Evolutionary conservation across 2,888 invertebrate species (phyloP).

Genomic region (Eristalinus sepulchralis): DNA sequence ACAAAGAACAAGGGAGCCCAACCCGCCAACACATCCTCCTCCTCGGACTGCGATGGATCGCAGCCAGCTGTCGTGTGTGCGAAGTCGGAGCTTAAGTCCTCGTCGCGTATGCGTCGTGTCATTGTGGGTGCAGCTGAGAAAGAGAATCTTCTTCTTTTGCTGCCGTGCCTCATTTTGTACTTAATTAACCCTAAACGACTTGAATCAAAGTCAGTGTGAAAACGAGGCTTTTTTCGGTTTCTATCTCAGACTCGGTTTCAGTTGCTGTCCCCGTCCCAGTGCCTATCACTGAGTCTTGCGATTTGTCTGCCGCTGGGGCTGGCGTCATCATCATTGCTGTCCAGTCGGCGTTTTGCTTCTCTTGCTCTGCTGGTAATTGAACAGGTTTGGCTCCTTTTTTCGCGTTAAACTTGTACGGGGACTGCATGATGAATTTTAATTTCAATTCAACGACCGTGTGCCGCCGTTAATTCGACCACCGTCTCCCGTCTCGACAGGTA

Average conservation of each 20-base stretch:
- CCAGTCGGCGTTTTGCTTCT: neutral
- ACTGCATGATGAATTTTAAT: constrained; percentile 62
- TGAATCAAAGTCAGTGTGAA: constrained; percentile 43
- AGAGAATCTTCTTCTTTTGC: constrained; percentile 34
- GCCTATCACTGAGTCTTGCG: neutral
- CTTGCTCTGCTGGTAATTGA: constrained; percentile 39
- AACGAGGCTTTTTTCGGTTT: constrained; percentile 6
- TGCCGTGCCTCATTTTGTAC: neutral
- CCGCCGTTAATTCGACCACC: constrained; percentile 1
- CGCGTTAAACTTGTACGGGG: constrained; percentile 38
- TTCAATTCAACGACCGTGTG: constrained; percentile 19
- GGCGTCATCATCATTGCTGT: neutral
- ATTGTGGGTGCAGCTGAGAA: constrained; percentile 64
- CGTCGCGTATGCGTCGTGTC: neutral
- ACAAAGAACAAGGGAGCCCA: constrained; percentile 19
- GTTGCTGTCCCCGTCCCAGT: neutral
- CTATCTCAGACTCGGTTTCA: neutral
- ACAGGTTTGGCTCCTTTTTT: constrained; percentile 61
- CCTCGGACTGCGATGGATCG: constrained; percentile 18
- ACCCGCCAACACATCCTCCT: constrained; percentile 18
- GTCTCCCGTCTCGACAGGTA: neutral
- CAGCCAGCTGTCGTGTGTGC: constrained; percentile 50
- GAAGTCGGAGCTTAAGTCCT: neutral
- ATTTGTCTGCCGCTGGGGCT: neutral
- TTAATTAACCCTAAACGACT: constrained; percentile 32